Base-by-base conservation (phyloP, 2,113 vertebrate genomes). In the Vireo altiloquus region DNA sequence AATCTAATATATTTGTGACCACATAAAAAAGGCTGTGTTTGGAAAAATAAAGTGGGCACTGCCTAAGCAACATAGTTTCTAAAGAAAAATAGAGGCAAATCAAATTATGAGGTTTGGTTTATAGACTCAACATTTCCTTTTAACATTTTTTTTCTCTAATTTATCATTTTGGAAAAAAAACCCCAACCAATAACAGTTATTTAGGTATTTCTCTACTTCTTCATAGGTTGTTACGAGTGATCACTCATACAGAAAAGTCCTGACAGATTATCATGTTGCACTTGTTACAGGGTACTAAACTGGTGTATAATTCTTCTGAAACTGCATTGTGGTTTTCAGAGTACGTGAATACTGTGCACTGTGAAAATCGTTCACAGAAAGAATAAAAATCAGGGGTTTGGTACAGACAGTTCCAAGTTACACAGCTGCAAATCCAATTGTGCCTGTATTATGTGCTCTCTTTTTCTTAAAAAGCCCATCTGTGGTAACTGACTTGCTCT, bases 401-500 rank as follows among this genome's bases (percentile, higher is more conserved):
- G 22, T 64, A 70, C 79, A 87, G 66, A 27, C n/a, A 87, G 28
- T 92, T 97, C 61, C 49, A 87, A 79, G 47, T 79, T 84, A 72
- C 57, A 87, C 61, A 94, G 77, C 70, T 96, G 65, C 61, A 97
- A 95, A 96, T 90, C 39, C 82, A 94, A 64, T 75, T 90, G 20
- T 57, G 20, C 5, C 87, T 81, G 9, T 72, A 61, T 85, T 76
- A 42, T 39, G 11, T 54, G 74, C 81, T 79, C 49, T 91, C 20
- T 77, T 89, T 74, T 90, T 68, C 66, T 77, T 87, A 47, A 81
- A 96, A 96, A 89, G 49, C n/a, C 50, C 80, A 88, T 93, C 84
- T 96, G 56, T 27, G 11, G 40, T 57, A 82, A 84, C 59, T 91
- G 64, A 44, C 61, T 94, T 63, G 44, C 6, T 87, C 35, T 56